These are phyloP conservation scores for Pseudachorutes palmiensis DNA, from an alignment of 1,140 invertebrate species.

Conservation along the genomic window DNA sequence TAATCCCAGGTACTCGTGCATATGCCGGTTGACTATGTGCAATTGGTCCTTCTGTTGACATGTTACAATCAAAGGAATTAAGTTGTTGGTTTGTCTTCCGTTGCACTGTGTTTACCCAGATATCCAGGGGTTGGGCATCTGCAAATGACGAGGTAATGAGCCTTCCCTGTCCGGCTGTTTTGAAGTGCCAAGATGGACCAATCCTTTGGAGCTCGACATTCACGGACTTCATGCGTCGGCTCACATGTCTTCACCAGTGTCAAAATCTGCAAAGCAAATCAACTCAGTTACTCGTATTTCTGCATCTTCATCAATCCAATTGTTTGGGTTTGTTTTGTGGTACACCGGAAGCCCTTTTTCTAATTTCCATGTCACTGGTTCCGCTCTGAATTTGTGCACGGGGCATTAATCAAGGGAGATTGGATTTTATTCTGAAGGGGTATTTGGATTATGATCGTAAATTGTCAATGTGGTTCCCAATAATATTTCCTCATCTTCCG, in stretches of 20 bases:
- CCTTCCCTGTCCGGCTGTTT: slow-evolving; percentile 84
- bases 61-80: too few relatives aligned
- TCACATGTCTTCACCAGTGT: slow-evolving; percentile 89
- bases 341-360: too few relatives aligned
- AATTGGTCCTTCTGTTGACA: slow-evolving; percentile 84
- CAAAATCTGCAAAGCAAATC: slow-evolving; percentile 57
- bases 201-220: slow-evolving; percentile 75
- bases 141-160: slow-evolving; percentile 87
- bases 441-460: too few relatives aligned
- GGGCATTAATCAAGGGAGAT: too few relatives aligned
- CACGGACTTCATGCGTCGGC: slow-evolving; percentile 74
- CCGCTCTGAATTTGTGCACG: too few relatives aligned
- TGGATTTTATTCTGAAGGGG: too few relatives aligned
- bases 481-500: too few relatives aligned
- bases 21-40: slow-evolving; percentile 87
- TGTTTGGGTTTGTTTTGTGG: too few relatives aligned
- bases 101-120: slow-evolving; percentile 54
- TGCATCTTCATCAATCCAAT: too few relatives aligned
- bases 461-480: too few relatives aligned
- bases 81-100: slow-evolving; percentile 16
- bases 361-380: too few relatives aligned
- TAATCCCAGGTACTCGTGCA: slow-evolving; percentile 80
- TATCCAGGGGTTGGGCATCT: slow-evolving; percentile 73
- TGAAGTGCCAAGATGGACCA: slow-evolving; percentile 86
- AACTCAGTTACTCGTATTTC: too few relatives aligned